Base-by-base conservation (phyloP, 2,113 vertebrate genomes). In the Lucifuga dentata region DNA sequence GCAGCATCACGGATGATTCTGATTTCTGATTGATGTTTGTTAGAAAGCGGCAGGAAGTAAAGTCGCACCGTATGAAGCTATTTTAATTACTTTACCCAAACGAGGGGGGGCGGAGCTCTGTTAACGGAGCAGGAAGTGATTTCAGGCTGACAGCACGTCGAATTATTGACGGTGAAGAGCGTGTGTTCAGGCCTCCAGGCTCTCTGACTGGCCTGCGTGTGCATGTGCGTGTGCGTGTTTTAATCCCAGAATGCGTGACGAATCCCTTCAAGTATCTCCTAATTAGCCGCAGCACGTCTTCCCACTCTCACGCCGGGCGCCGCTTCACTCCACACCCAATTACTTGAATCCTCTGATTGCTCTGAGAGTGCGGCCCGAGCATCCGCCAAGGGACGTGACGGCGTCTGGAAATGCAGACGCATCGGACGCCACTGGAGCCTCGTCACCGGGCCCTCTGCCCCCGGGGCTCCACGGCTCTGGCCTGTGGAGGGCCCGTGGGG, bases 331-430 rank as follows among this genome's bases (percentile, higher is more conserved):
- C 90, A 92, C 86, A 88, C 91, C 86, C 85, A 87, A 90, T 94
- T 91, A 87, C 84, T 78, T 89, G 94, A 95, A 95, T 95, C 92
- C 90, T 90, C 89, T 93, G 93, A 95, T 95, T 93, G 89, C 90
- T 89, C 81, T 68, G 69, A 77, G 84, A 86, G 89, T 88, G 70
- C 89, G 67, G 81, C 80, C 77, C 1, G 76, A 92, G 88, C 40
- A 51, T 89, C 80, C 84, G 82, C 90, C 68, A 57, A 72, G 61
- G 55, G 89, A 80, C 89, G 81, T 57, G 85, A 77, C 76, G 76
- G 73, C 68, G 64, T 78, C 72, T 77, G 88, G 75, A 87, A 85
- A 90, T 81, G 60, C 36, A 77, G 79, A 75, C 77, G 77, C 84
- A 73, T 76, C 73, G 87, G 76, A 89, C 88, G 82, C 80, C 83